These are phyloP conservation scores for Boulengeromyrus knoepffleri DNA, from an alignment of 2,113 vertebrate species.

Conservation along the genomic window DNA sequence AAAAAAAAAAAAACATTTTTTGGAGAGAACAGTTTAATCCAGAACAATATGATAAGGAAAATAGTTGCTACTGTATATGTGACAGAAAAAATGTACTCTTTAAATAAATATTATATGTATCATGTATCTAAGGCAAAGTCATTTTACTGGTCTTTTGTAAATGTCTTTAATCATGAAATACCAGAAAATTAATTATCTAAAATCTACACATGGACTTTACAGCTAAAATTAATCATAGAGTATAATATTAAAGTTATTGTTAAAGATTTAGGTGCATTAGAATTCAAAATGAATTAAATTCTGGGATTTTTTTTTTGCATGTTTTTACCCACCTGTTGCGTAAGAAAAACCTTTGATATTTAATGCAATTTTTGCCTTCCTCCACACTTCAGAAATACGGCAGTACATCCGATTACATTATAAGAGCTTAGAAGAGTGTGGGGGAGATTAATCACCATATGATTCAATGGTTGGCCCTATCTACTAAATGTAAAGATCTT, in stretches of 20 bases:
- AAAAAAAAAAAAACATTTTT: neutral
- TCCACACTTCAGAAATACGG: conserved; percentile 2
- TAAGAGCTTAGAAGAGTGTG: neutral
- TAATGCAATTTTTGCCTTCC: neutral
- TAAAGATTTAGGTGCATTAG: neutral
- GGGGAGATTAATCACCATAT: neutral
- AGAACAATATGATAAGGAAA: neutral
- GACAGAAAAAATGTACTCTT: neutral
- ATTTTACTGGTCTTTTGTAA: neutral
- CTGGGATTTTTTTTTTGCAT: neutral
- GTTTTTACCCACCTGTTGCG: neutral
- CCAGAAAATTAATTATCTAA: neutral
- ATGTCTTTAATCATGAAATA: neutral
- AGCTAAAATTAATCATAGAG: neutral
- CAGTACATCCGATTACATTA: neutral
- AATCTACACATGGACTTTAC: neutral
- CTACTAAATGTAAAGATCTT: too few species aligned
- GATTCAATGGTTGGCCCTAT: neutral
- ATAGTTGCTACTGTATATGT: neutral
- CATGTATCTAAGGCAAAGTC: neutral
- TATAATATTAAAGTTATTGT: neutral
- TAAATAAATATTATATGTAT: neutral
- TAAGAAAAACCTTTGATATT: neutral
- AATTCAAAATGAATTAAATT: neutral
- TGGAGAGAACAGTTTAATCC: neutral